Conservation (phyloP, 2,113 vertebrate genomes). For the Burhinus oedicnemus region DNA sequence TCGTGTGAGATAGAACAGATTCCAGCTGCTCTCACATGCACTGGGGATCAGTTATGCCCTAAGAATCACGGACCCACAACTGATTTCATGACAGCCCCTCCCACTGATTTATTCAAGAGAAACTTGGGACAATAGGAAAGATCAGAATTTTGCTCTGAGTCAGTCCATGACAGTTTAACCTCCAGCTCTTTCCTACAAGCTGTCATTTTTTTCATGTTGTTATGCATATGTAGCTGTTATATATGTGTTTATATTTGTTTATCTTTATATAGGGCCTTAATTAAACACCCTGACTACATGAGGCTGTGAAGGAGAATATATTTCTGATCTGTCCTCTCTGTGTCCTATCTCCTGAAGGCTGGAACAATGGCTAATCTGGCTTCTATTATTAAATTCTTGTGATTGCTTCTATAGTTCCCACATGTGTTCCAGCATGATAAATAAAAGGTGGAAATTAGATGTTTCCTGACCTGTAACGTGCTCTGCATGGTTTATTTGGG, state of each 20-base stretch:
- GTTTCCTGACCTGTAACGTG: neutral
- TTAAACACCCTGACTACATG: neutral
- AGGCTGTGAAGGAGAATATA: neutral
- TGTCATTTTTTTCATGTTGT: neutral
- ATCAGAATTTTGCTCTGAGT: neutral
- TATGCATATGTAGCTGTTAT: neutral
- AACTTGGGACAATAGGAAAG: neutral
- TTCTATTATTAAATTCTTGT: neutral
- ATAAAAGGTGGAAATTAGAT: neutral
- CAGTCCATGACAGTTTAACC: neutral
- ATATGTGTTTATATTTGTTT: neutral
- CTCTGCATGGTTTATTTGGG: neutral
- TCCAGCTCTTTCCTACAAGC: neutral
- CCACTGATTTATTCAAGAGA: neutral
- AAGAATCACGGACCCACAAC: neutral
- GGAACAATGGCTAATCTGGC: neutral
- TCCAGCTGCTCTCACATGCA: neutral
- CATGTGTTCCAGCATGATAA: neutral
- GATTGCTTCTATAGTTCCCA: neutral
- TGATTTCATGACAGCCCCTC: neutral
- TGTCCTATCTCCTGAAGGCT: neutral
- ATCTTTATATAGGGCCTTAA: neutral
- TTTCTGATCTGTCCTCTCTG: neutral
- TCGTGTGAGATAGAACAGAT: neutral
- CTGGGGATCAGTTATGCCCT: neutral